phyloP scores from a whole-genome alignment of 1,140 invertebrate genomes.

The Diabrotica virgifera region DNA sequence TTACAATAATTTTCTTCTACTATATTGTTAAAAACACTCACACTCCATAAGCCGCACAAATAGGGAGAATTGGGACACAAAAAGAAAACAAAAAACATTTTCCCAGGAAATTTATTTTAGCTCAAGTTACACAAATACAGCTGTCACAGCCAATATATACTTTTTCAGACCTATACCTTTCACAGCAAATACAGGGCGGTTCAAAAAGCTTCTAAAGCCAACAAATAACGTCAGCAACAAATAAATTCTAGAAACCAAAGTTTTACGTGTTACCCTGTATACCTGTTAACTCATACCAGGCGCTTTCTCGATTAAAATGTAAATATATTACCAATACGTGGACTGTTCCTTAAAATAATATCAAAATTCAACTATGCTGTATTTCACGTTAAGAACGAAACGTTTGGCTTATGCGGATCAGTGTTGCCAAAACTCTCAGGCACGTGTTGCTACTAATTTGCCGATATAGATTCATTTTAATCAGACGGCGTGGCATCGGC shows the following conservation, averaged over 20 bases:
- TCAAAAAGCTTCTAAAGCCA: background rate
- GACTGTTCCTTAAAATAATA: too few species aligned
- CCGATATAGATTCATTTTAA: too few species aligned
- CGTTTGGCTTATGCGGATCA: too few species aligned
- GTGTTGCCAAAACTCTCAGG: too few species aligned
- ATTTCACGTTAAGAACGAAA: too few species aligned
- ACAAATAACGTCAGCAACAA: too few species aligned
- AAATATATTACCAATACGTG: too few species aligned
- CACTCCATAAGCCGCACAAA: constrained; percentile 8
- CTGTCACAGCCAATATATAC: constrained; percentile 10
- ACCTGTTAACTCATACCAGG: background rate
- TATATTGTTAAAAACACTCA: background rate
- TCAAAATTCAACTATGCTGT: too few species aligned
- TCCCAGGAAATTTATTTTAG: constrained; percentile 10
- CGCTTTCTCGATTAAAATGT: too few species aligned
- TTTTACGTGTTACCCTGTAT: background rate
- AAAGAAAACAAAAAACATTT: background rate
- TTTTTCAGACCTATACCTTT: constrained; percentile 5
- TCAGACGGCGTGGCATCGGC: too few species aligned
- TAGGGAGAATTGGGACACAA: constrained; percentile 3
- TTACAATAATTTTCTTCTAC: too few species aligned
- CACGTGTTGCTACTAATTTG: too few species aligned
- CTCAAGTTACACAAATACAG: constrained; percentile 11
- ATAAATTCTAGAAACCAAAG: background rate
- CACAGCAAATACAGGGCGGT: background rate